phyloP scores from a whole-genome alignment of 35 echinoderm and acorn worm species.

The Hemicentrotus pulcherrimus region DNA sequence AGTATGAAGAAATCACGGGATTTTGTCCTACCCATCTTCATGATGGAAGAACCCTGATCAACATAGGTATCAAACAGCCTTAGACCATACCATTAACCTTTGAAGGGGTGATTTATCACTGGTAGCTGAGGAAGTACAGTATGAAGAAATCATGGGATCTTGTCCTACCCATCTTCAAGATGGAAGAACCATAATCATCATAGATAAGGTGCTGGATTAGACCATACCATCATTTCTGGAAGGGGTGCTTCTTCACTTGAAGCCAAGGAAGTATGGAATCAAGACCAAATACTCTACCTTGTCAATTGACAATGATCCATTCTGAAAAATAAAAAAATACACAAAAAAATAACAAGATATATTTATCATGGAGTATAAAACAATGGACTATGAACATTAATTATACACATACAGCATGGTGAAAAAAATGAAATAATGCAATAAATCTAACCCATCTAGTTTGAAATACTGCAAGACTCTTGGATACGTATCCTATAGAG shows the following conservation, averaged over 20 bases:
- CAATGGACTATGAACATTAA: not conserved
- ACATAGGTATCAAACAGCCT: too few species aligned
- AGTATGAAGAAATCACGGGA: not conserved
- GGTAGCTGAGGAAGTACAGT: too few species aligned
- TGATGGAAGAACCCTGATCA: too few species aligned
- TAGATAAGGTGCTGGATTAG: not conserved
- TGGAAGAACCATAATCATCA: not conserved
- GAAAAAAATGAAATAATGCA: not conserved
- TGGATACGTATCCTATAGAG: not conserved
- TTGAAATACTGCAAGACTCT: not conserved
- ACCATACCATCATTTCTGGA: not conserved
- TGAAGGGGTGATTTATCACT: too few species aligned
- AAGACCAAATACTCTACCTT: slow-evolving; percentile 75
- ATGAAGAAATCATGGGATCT: not conserved
- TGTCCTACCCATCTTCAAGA: not conserved
- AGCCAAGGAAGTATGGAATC: slow-evolving; percentile 73
- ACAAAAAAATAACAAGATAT: not conserved
- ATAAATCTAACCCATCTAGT: not conserved
- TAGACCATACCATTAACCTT: too few species aligned
- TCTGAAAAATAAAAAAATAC: slow-evolving; percentile 42
- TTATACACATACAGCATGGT: not conserved
- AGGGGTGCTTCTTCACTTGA: slow-evolving; percentile 47
- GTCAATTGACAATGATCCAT: slow-evolving; percentile 48
- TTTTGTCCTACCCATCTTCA: not conserved
- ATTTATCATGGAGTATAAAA: not conserved